Base-by-base conservation (phyloP, 2,797 vertebrate genomes). In the Tiaroga cobitis region DNA sequence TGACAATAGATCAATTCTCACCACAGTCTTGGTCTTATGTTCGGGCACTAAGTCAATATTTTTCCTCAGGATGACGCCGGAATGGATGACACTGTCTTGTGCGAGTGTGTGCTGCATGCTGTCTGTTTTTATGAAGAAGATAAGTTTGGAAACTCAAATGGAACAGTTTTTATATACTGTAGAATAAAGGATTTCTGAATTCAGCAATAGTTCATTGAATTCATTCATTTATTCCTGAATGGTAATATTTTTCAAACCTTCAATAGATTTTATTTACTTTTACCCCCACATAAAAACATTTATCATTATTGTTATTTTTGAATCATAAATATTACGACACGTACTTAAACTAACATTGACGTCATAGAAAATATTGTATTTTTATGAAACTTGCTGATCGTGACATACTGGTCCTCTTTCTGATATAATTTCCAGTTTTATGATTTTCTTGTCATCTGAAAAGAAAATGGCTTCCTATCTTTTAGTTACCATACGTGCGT, bases 1-100 rank as follows among this genome's bases (percentile, higher is more conserved):
- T 78, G 86, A 81, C 86, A 86, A 37, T 84, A 83, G 81, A 89
- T 89, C 88, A 78, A 87, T 89, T 74, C 46, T 85, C 59, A 81
- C 39, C 39, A 59, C 54, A 70, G 49, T 87, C 83, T 83, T 77
- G 13, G 75, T 87, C 83, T 87, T 59, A 85, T 82, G 85, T 34
- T 83, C 6, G 1, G 69, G 41, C 83, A 75, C 72, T 81, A 83
- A 87, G 72, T 87, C 86, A 54, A 89, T 89, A 46, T 46, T 26
- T 65, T 75, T 83, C 77, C 19, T 73, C n/a, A 69, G 46, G 54
- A 86, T 51, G 84, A 80, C 32, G 63, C n/a, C 21, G 37, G 77
- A 85, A 81, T 87, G 59, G 86, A 61, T 54, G 67, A 8, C 2
- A 5, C 61, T 76, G 68, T 86, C 80, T 49, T 73, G 34, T 63